Evolutionary conservation across 1,140 invertebrate species (phyloP).

Genomic region (Hestina assimilis): DNA sequence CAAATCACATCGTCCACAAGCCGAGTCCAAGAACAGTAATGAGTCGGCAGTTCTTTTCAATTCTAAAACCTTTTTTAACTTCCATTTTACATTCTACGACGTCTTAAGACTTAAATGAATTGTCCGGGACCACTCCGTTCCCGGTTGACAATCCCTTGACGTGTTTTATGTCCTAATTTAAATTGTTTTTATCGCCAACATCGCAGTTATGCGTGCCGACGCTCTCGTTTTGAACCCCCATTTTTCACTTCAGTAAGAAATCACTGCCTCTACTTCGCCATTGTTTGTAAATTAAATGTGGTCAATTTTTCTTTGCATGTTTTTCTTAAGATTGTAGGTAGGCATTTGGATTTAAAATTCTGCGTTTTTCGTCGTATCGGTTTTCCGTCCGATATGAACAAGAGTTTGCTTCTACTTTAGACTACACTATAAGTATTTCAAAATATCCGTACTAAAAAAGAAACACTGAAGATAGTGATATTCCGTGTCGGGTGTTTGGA

Average conservation of each 20-base stretch:
- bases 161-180: constrained; percentile 70
- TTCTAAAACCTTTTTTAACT: constrained; percentile 45
- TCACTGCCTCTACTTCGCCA: not conserved
- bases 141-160: constrained; percentile 61
- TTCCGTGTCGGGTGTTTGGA: no score
- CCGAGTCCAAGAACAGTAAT: constrained; percentile 33
- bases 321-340: no score
- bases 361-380: no score
- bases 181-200: constrained; percentile 60
- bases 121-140: constrained; percentile 40
- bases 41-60: constrained; percentile 47
- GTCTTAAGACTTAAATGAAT: constrained; percentile 60
- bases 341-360: no score
- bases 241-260: constrained; percentile 44
- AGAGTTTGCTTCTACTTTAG: no score
- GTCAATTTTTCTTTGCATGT: not conserved
- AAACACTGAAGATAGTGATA: no score
- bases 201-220: constrained; percentile 41
- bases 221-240: constrained; percentile 28
- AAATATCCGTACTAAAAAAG: not conserved
- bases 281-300: constrained; percentile 5
- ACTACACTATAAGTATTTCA: no score
- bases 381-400: no score
- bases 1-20: constrained; percentile 26
- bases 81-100: constrained; percentile 44